Evolutionary conservation across 1,140 invertebrate genomes (phyloP).

Genomic region (Marisa cornuarietis): DNA sequence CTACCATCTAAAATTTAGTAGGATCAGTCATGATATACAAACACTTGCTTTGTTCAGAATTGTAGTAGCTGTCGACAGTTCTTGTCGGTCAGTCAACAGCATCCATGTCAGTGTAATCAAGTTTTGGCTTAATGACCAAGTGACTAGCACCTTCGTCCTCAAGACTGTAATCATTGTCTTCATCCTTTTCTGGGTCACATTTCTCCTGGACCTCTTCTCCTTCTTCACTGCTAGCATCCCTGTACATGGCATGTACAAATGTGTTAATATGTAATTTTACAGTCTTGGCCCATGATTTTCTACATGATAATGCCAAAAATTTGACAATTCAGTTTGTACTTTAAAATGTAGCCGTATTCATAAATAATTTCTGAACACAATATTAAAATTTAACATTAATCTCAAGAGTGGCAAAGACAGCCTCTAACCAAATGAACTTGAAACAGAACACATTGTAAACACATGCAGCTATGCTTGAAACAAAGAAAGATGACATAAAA

Average conservation of each 20-base stretch:
- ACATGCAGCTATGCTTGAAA: background rate
- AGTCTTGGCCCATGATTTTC: background rate
- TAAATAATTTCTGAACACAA: too few relatives aligned
- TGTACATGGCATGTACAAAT: background rate
- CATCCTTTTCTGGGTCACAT: constrained; percentile 26
- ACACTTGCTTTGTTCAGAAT: too few relatives aligned
- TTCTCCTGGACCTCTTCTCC: constrained; percentile 17
- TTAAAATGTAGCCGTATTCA: background rate
- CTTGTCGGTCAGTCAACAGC: constrained; percentile 48
- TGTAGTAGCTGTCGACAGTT: too few relatives aligned
- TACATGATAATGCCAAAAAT: constrained; percentile 8
- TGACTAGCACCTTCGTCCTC: constrained; percentile 22
- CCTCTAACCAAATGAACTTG: too few relatives aligned
- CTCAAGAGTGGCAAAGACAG: too few relatives aligned
- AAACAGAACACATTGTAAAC: too few relatives aligned
- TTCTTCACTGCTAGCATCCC: background rate
- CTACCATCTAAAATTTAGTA: too few relatives aligned
- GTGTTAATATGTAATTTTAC: background rate
- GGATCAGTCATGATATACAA: too few relatives aligned
- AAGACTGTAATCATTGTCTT: constrained; percentile 23
- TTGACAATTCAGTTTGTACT: background rate
- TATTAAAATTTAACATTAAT: too few relatives aligned
- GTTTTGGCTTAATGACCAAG: constrained; percentile 25
- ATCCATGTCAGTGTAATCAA: constrained; percentile 59
- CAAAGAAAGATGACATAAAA: background rate